A percentile compares a stretch with the other conserved stretches of the same genome.
phyloP scores from a whole-genome alignment of 2,888 invertebrate genomes.

The Caenorhabditis angaria region DNA sequence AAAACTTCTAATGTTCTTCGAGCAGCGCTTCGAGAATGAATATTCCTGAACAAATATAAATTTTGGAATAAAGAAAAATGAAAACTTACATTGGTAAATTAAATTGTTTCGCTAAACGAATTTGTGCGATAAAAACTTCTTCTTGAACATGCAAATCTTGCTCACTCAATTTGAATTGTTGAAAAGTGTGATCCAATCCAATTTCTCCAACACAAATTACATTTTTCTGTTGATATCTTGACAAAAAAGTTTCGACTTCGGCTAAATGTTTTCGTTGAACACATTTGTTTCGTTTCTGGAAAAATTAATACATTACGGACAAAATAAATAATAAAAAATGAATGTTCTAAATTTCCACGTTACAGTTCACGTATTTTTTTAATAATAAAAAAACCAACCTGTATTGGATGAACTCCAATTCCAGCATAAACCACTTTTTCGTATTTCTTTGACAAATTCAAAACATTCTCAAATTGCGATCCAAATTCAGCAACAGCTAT shows the following conservation, averaged over 20 bases:
- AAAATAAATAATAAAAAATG: slow-evolving; percentile 4
- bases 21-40: slow-evolving; percentile 75
- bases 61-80: slow-evolving; percentile 11
- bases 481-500: slow-evolving; percentile 67
- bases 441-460: slow-evolving; percentile 57
- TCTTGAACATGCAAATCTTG: slow-evolving; percentile 73
- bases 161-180: slow-evolving; percentile 70
- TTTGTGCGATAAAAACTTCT: slow-evolving; percentile 72
- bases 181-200: slow-evolving; percentile 74
- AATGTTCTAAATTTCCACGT: background rate
- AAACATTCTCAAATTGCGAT: slow-evolving; percentile 59
- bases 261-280: slow-evolving; percentile 68
- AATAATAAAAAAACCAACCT: slow-evolving; percentile 48
- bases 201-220: slow-evolving; percentile 74
- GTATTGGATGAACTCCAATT: slow-evolving; percentile 72
- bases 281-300: slow-evolving; percentile 48
- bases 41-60: slow-evolving; percentile 71
- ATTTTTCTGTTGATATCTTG: slow-evolving; percentile 64
- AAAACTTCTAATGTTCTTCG: slow-evolving; percentile 73
- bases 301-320: slow-evolving; percentile 12
- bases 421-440: slow-evolving; percentile 63
- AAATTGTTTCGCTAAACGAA: slow-evolving; percentile 61
- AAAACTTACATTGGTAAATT: slow-evolving; percentile 57
- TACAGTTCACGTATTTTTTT: slow-evolving; percentile 7
- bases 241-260: slow-evolving; percentile 69